Evolutionary conservation across 2,888 invertebrate species (phyloP), one percentile per base, ranked within the genome.

Genomic region (Euzetes globulus): DNA sequence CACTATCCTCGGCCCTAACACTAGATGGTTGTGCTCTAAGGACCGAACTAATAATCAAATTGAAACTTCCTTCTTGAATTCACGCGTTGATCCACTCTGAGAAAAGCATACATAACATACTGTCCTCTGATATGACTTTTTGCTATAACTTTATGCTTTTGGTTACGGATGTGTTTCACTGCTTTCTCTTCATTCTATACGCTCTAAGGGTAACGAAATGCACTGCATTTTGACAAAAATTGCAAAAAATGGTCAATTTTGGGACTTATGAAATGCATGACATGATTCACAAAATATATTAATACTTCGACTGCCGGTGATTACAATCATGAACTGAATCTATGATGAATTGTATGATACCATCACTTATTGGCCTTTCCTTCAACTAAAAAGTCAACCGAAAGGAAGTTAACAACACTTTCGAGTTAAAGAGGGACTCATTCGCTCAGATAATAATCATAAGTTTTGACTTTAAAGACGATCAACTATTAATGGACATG

Each of bases 31-130:
- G 37, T 65, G 65, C 65, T 65, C 65, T 65, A n/a, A 37, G 50
- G 71, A 71, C 45, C 77, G 33, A 63, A 25, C 52, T 72, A 72
- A 73, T 52, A 74, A 74, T 74, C 75, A 55, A 72, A 72, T 74
- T 73, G 71, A 58, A 33, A 72, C 60, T 74, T 74, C 75, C 58
- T 63, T 19, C 58, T 47, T 41, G 47, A 22, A 63, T 73, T 73
- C 19, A 60, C 29, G 22, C 60, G 72, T 72, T 73, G 41, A 72
- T 27, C 47, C 19, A 25, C 29, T 60, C 45, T 47, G 7, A 41
- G 19, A 70, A 70, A 13, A 45, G 70, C 60, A 65, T 65, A n/a
- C 29, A 65, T 65, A 65, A 65, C 65, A 65, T n/a, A 37, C 65
- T 65, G 65, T 65, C 65, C 65, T 37, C 13, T 65, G 1, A 17